These are phyloP conservation scores for Ditylenchus dipsaci DNA, from an alignment of 1,140 invertebrate species.

Conservation along the genomic window DNA sequence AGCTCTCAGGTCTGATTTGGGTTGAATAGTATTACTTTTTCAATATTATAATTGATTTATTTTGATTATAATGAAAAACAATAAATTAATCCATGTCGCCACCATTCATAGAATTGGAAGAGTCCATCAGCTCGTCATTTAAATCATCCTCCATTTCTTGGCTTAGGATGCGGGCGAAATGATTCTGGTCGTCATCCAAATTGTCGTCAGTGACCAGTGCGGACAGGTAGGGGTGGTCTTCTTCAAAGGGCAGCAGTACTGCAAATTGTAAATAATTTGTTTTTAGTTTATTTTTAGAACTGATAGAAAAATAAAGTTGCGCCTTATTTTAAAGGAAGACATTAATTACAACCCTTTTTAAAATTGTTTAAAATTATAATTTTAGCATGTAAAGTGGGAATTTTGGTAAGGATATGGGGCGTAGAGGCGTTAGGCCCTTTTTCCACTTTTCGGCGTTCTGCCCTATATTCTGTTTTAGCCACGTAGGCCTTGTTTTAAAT, in stretches of 20 bases:
- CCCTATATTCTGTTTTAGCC: too few species aligned
- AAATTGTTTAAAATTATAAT: neutral
- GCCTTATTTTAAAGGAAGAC: neutral
- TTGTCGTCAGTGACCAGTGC: conserved; percentile 10
- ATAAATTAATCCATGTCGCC: neutral
- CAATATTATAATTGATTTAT: too few species aligned
- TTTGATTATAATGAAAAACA: too few species aligned
- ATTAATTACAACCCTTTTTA: neutral
- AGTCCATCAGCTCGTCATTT: neutral
- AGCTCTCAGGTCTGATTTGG: too few species aligned
- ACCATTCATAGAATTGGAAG: neutral
- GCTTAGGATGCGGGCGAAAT: conserved; percentile 6
- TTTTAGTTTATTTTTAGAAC: neutral
- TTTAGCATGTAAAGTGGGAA: too few species aligned
- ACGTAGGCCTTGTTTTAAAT: too few species aligned
- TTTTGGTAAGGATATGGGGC: too few species aligned
- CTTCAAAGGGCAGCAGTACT: conserved; percentile 4
- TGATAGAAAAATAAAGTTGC: neutral
- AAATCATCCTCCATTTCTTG: conserved; percentile 10
- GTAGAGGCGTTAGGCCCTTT: too few species aligned
- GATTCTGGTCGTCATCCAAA: conserved; percentile 8
- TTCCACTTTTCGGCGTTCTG: too few species aligned
- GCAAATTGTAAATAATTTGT: neutral
- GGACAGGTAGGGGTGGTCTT: conserved; percentile 4
- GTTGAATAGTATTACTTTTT: too few species aligned